A percentile compares a stretch with the other conserved stretches of the same genome.
Conservation (phyloP, 2,888 invertebrate genomes). For the Hyposoter dolosus region DNA sequence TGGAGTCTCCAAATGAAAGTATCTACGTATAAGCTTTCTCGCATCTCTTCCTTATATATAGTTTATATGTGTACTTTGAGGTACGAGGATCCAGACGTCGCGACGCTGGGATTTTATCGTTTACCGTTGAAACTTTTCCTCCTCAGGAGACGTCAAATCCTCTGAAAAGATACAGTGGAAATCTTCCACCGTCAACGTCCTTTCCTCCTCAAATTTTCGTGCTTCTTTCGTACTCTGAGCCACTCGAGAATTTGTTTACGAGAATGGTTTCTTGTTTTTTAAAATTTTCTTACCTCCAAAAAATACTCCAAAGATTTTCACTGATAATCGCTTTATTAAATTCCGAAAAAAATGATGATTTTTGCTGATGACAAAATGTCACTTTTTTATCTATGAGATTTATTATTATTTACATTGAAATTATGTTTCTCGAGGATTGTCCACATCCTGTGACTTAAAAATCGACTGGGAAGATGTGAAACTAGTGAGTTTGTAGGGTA, state of each 20-base stretch:
- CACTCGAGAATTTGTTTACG: background rate
- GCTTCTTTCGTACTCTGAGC: background rate
- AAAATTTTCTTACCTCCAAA: background rate
- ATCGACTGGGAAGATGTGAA: background rate
- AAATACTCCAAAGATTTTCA: background rate
- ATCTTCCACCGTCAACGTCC: background rate
- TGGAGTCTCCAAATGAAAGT: conserved; percentile 41
- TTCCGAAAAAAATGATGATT: background rate
- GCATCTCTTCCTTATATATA: conserved; percentile 5
- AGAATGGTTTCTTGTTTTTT: background rate
- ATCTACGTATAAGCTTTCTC: conserved; percentile 30
- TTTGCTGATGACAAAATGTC: background rate
- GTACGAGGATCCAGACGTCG: conserved; percentile 58
- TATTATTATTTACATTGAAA: background rate
- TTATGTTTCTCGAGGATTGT: background rate
- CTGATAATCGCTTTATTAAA: background rate
- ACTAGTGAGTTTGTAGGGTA: background rate
- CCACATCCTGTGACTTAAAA: background rate
- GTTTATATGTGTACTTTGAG: conserved; percentile 10
- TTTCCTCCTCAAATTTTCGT: background rate
- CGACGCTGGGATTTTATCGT: conserved; percentile 47
- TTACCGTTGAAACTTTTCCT: conserved; percentile 42
- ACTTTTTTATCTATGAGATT: background rate
- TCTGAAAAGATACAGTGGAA: conserved; percentile 1
- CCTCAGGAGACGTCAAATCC: conserved; percentile 19